Evolutionary conservation across 2,797 vertebrate genomes (phyloP), one percentile per base, ranked within the genome.

Genomic region (Protonibea diacanthus): DNA sequence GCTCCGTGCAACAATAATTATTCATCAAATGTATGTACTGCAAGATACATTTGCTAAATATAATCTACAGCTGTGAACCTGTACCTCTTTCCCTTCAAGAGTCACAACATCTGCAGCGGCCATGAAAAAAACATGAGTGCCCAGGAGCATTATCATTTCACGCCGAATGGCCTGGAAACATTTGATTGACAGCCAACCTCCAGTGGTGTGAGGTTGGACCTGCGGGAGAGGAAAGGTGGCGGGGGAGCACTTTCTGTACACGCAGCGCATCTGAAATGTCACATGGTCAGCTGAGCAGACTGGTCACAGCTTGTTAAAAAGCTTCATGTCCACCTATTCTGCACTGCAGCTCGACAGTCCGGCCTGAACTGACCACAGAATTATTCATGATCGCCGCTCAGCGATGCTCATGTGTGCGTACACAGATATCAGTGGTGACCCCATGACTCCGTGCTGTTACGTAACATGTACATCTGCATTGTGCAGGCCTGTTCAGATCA

Each of bases 151-250:
- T 45, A 72, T 67, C 48, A 64, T 80, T 91, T 88, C 81, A 87
- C 3, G 63, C 68, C 21, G 48, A 75, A 63, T 75, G 68, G 61
- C 58, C 63, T 42, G 62, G 69, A 90, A 80, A 70, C 76, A 77
- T 74, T 51, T 78, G 80, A 91, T 67, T 85, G 88, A 88, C 87
- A 87, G 81, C 38, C 52, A 66, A 42, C 69, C 64, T 79, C 66
- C 42, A 21, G 82, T 63, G 58, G 67, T 67, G 74, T 57, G 70
- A 86, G 78, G 71, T 61, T 17, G 57, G 65, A 62, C 68, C 79
- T 73, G 66, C 3, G 4, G 82, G 56, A 77, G 44, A 70, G 33
- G 29, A 60, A 66, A 88, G 73, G 67, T 75, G 83, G 53, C 53
- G 25, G 56, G 40, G 64, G 29, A 70, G 55, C 63, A 71, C 72